phyloP scores from a whole-genome alignment of 2,888 invertebrate genomes.

The Drosophila mettleri region DNA sequence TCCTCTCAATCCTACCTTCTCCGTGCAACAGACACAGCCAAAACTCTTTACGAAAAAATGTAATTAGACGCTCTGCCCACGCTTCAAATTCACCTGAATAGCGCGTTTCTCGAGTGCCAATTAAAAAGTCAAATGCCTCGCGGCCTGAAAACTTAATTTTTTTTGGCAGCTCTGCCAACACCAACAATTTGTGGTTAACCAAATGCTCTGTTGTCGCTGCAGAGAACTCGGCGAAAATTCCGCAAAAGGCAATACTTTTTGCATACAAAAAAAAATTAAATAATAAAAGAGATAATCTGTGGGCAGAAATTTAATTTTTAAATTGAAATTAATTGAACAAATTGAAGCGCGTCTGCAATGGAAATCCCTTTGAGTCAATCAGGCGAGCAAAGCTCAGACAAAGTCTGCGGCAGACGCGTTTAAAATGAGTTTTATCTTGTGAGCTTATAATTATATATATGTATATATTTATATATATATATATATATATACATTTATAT shows the following conservation, averaged over 20 bases:
- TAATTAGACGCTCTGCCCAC: not conserved
- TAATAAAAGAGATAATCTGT: not conserved
- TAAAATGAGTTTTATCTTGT: constrained; percentile 12
- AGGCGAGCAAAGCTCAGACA: not conserved
- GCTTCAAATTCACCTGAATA: constrained; percentile 11
- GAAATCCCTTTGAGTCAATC: constrained; percentile 38
- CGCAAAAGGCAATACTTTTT: constrained; percentile 26
- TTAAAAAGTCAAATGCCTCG: constrained; percentile 43
- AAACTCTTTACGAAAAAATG: not conserved
- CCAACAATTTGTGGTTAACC: constrained; percentile 19
- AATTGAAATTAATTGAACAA: constrained; percentile 60
- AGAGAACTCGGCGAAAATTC: constrained; percentile 6
- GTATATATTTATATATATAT: not conserved
- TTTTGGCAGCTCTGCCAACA: constrained; percentile 22
- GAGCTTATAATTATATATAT: constrained; percentile 7
- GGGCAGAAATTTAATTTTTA: constrained; percentile 17
- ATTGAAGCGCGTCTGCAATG: constrained; percentile 29
- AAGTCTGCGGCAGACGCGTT: constrained; percentile 2
- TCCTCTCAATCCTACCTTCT: not conserved
- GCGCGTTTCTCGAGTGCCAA: constrained; percentile 31
- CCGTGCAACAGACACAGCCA: not conserved
- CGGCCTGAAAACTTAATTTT: constrained; percentile 8
- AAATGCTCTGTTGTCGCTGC: not conserved
- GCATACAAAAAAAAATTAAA: constrained; percentile 15
- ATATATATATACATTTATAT: not conserved